Evolutionary conservation across 2,888 invertebrate species (phyloP), one percentile per base, ranked within the genome.

Genomic region (Tetanocera ferruginea): DNA sequence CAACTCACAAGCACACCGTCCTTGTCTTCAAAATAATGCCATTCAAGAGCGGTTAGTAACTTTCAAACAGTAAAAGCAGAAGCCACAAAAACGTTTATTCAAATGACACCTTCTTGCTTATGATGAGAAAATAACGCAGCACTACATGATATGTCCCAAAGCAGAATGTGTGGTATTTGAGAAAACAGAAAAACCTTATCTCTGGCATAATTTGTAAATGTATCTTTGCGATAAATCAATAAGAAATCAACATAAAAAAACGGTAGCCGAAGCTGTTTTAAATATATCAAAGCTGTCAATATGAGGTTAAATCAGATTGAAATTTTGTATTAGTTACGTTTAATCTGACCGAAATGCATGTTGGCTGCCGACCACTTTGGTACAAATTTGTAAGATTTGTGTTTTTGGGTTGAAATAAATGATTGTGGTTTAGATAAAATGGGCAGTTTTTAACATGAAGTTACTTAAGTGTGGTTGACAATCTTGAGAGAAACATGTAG

Each of bases 201-300:
- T 43, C 43, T 51, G 49, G 25, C 43, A 51, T 69, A 25, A 28
- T 31, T 31, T 64, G n/a, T 64, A 23, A 49, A 9, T 28, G 28
- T 69, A 69, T 69, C 51, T 69, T 51, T 19, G 69, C 25, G 69
- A 69, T 69, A 69, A 69, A 69, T 69, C 49, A 69, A 69, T 49
- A 51, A 17, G 4, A 19, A 49, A 69, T 69, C 69, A 69, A 25
- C 69, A 49, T 43, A 69, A 23, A 51, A 69, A 69, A 69, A 49
- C 51, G 69, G 69, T 69, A 51, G 51, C 69, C 25, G 51, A 5
- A 23, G 25, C 23, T 34, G 23, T 60, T 60, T 67, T 19, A 60
- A 11, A 60, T 60, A 60, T 60, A 17, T 60, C 60, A 23, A 11
- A 14, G 3, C 43, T 43, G 43, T 43, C 43, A 11, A 14, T 43